Conservation (phyloP, 2,888 invertebrate genomes). For the Aphrophora alni region DNA sequence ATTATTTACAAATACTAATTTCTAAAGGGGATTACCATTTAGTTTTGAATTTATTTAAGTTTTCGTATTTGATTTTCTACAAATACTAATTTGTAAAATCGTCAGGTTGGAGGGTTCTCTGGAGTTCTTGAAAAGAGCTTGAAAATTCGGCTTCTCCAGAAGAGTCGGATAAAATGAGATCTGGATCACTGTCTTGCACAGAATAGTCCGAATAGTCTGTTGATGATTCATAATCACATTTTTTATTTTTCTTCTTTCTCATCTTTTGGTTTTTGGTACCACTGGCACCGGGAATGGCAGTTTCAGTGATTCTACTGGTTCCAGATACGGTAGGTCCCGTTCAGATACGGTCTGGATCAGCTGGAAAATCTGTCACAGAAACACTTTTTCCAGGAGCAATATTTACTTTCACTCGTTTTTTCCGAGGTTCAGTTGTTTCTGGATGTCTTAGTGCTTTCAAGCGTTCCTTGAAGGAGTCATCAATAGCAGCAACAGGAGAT, state of each 20-base stretch:
- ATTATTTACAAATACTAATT: no score
- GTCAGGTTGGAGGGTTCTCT: no score
- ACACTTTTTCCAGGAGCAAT: constrained; percentile 17
- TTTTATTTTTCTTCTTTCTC: no score
- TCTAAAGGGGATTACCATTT: no score
- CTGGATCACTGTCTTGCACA: constrained; percentile 12
- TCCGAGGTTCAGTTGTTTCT: neutral
- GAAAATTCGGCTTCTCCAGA: no score
- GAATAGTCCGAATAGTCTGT: constrained; percentile 20
- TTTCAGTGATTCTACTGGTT: no score
- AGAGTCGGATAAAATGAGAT: no score
- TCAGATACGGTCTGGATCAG: neutral
- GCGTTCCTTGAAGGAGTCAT: constrained; percentile 8
- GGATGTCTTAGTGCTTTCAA: constrained; percentile 7
- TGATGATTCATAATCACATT: neutral
- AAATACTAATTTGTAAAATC: no score
- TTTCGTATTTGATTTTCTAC: no score
- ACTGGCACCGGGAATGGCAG: neutral
- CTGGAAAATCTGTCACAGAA: constrained; percentile 13
- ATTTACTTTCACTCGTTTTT: constrained; percentile 13
- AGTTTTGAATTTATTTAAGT: no score
- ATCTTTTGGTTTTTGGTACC: neutral
- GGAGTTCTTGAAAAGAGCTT: no score
- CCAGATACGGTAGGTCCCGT: no score
- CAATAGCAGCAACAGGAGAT: constrained; percentile 17